Conservation (phyloP, 2,113 vertebrate species). For the Phrynosoma platyrhinos region DNA sequence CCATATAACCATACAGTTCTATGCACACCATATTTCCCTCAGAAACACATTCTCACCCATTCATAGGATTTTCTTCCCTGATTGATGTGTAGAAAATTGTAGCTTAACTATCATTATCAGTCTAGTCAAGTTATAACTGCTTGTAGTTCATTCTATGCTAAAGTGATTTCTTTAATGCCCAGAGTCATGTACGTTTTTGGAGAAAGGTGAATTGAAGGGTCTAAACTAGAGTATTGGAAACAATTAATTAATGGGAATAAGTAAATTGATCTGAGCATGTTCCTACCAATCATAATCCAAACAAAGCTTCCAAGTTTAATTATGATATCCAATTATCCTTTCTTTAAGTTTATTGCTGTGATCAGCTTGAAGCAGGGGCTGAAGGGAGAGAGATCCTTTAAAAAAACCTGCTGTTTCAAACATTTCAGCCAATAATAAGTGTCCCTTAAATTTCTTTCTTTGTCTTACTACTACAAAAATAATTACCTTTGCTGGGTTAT, state of each 20-base stretch:
- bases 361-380: neutral
- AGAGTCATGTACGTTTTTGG: neutral
- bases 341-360: neutral
- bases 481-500: slow-evolving; percentile 42
- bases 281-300: neutral
- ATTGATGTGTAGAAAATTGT: no score
- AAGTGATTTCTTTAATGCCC: neutral
- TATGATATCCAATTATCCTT: neutral
- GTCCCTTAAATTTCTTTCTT: slow-evolving; percentile 25
- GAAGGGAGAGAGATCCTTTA: neutral
- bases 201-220: neutral
- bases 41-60: neutral
- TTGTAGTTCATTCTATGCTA: neutral
- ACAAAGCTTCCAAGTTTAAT: slow-evolving; percentile 11
- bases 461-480: slow-evolving; percentile 9
- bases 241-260: neutral
- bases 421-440: neutral
- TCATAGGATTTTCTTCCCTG: neutral
- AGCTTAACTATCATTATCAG: neutral
- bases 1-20: neutral
- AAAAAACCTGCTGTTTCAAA: neutral
- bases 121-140: neutral
- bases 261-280: neutral
- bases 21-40: neutral
- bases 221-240: slow-evolving; percentile 3